Percentiles rank a stretch among this genome's conserved stretches.
These are phyloP conservation scores for Rhinophrynus dorsalis DNA, from an alignment of 2,797 vertebrate genomes.

Conservation along the genomic window DNA sequence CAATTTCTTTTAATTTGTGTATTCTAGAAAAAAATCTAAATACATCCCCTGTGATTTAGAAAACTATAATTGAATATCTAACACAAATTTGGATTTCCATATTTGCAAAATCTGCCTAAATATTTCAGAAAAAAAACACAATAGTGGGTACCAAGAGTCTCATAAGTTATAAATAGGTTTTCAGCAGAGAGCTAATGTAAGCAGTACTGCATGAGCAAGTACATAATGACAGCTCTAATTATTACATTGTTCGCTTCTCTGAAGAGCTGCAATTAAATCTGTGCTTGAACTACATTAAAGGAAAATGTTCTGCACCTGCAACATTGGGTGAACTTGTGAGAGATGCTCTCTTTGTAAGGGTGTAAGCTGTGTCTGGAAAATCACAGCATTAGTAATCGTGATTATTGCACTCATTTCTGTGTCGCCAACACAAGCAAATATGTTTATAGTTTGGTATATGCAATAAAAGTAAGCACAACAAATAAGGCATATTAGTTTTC, in stretches of 20 bases:
- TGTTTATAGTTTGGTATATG: too few species aligned
- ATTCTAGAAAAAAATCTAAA: too few species aligned
- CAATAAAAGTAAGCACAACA: background rate
- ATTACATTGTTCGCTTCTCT: constrained; percentile 64
- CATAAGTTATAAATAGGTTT: constrained; percentile 66
- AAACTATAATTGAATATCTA: constrained; percentile 44
- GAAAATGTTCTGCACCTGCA: constrained; percentile 59
- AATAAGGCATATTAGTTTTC: too few species aligned
- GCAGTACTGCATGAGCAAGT: constrained; percentile 60
- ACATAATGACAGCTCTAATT: constrained; percentile 68
- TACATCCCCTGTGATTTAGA: constrained; percentile 27
- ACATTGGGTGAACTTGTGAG: constrained; percentile 30
- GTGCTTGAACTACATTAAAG: constrained; percentile 59
- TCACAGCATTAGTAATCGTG: too few species aligned
- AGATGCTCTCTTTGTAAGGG: background rate
- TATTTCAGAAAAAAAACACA: constrained; percentile 13
- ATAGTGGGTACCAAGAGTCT: constrained; percentile 12
- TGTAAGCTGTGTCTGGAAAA: too few species aligned
- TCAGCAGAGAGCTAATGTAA: constrained; percentile 59
- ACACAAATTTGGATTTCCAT: constrained; percentile 44
- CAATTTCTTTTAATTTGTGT: too few species aligned
- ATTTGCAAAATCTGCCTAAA: constrained; percentile 23
- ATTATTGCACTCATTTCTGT: background rate
- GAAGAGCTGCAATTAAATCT: constrained; percentile 65
- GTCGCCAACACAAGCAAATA: background rate